phyloP scores from a whole-genome alignment of 2,888 invertebrate genomes.

The Noctua pronuba region DNA sequence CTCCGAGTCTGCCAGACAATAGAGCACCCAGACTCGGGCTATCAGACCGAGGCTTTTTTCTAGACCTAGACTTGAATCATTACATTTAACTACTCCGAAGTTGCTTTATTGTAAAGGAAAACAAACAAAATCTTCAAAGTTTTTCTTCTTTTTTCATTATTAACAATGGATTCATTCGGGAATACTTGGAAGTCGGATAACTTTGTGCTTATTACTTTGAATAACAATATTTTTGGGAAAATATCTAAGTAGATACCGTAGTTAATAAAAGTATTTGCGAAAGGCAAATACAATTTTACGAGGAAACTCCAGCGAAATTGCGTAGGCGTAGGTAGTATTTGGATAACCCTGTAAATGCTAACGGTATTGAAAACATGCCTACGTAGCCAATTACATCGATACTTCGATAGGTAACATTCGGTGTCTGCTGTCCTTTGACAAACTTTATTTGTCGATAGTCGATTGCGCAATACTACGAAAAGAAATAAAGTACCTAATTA shows the following conservation, averaged over 20 bases:
- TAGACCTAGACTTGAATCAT: constrained; percentile 46
- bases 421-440: neutral
- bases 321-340: constrained; percentile 14
- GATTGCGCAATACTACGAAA: neutral
- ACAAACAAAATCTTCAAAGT: constrained; percentile 1
- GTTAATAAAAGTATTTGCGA: constrained; percentile 6
- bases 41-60: constrained; percentile 58
- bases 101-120: constrained; percentile 15
- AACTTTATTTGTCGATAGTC: neutral
- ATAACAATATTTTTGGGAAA: constrained; percentile 12
- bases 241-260: neutral
- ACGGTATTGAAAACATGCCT: constrained; percentile 11
- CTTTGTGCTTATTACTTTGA: neutral
- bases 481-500: neutral
- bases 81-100: constrained; percentile 37
- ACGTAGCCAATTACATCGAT: constrained; percentile 15
- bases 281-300: constrained; percentile 19
- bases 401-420: constrained; percentile 8
- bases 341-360: constrained; percentile 17
- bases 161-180: constrained; percentile 10
- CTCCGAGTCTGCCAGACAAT: constrained; percentile 61
- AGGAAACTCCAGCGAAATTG: constrained; percentile 18
- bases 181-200: neutral
- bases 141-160: neutral
- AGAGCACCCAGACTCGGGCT: constrained; percentile 56